Evolutionary conservation across 30 jellyfish, hydroid and myxozoan species (phyloP), one percentile per base, ranked within the genome.

Genomic region (Hydractinia symbiolongicarpus): DNA sequence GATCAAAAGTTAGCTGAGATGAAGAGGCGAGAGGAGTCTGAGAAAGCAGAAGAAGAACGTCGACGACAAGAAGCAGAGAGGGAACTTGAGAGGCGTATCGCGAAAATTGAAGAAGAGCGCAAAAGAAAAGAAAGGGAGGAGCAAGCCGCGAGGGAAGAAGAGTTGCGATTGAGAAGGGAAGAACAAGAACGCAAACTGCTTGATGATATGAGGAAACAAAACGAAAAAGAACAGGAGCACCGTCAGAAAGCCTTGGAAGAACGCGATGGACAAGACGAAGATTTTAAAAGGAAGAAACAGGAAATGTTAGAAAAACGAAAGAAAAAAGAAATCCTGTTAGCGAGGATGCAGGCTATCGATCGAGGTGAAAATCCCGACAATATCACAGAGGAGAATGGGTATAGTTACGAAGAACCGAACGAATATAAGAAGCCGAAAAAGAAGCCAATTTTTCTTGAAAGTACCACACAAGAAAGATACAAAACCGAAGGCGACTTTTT

Each of bases 271-370:
- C 61, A 21, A 17, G 81, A 80, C 54, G 79, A 11, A 66, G 44
- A 30, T 30, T 16, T 53, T 76, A 54, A 74, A 54, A 77, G 68
- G 73, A 58, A 83, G 20, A 55, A 15, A 83, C 49, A 61, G 53
- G 44, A 71, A 67, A 53, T 44, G 89, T 11, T 53, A 55, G 95
- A 90, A 75, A 75, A 76, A 55, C 67, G 71, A 50, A 79, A 84
- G 44, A 86, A 91, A 66, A 91, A 86, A 73, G 95, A 82, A 67
- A 66, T 82, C 16, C 88, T 91, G 50, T 83, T 86, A 21, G 96
- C 92, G 10, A 82, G 91, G n/a, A 64, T 91, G 89, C 87, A 82
- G 44, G 98, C 98, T 0, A 86, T 86, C 44, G 96, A 91, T 67
- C 76, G 52, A 4, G 94, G 95, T 4, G 74, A 74, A 55, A 60